Evolutionary conservation across 2,113 vertebrate genomes (phyloP).

Genomic region (Corythornis vintsioides): DNA sequence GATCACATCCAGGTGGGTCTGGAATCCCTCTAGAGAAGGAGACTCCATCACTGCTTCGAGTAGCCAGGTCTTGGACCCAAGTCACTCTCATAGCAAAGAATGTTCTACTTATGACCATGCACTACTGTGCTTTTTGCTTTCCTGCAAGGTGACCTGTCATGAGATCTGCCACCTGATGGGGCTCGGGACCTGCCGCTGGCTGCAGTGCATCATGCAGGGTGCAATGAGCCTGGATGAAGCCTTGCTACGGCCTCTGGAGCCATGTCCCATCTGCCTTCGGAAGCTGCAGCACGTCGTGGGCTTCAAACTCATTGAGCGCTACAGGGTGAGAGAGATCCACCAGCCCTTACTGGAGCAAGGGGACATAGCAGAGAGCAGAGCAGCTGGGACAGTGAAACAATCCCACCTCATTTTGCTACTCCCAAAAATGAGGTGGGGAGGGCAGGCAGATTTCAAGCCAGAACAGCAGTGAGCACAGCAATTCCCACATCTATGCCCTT

Average conservation of each 20-base stretch:
- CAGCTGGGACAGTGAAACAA: not conserved
- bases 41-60: no score
- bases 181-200: constrained; percentile 78
- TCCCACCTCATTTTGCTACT: not conserved
- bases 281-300: constrained; percentile 77
- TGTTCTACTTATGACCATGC: not conserved
- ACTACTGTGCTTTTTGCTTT: not conserved
- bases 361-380: not conserved
- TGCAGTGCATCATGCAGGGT: constrained; percentile 79
- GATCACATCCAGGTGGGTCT: not conserved
- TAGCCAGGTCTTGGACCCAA: no score
- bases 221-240: constrained; percentile 73
- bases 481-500: not conserved
- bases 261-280: constrained; percentile 77
- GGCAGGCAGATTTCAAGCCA: not conserved
- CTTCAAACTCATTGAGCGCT: constrained; percentile 77
- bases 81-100: not conserved
- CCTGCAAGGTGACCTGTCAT: constrained; percentile 67
- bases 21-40: not conserved
- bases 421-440: not conserved
- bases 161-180: constrained; percentile 79
- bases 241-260: constrained; percentile 72
- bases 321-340: constrained; percentile 66
- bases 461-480: accelerated
- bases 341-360: not conserved